Conservation (phyloP, 1,140 invertebrate genomes). For the Zophobas morio region DNA sequence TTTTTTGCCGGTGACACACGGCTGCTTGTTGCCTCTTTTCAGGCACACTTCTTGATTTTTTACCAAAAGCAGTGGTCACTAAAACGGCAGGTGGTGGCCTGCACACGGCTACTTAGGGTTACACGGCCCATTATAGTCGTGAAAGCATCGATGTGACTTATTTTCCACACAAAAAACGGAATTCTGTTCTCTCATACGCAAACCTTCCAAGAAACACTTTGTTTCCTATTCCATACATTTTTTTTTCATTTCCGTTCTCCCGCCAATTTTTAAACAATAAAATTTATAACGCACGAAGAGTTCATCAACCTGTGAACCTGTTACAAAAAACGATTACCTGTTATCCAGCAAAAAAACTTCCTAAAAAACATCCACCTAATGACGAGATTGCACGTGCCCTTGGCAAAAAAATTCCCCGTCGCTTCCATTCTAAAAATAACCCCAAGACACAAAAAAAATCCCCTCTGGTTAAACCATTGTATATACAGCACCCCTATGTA, state of each 20-base stretch:
- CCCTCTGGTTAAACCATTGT: conserved; percentile 21
- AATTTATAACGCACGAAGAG: background rate
- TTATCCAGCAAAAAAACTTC: conserved; percentile 15
- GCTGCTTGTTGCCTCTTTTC: background rate
- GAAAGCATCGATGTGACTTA: conserved; percentile 33
- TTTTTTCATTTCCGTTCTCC: no score
- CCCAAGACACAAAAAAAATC: conserved; percentile 35
- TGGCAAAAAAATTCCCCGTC: conserved; percentile 42
- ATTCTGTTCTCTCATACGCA: background rate
- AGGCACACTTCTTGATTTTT: conserved; percentile 33
- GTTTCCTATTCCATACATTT: no score
- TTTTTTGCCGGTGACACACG: background rate
- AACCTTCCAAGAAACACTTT: background rate
- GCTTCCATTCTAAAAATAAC: conserved; percentile 26
- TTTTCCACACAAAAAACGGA: background rate
- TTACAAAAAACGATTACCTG: conserved; percentile 29
- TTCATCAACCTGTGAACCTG: conserved; percentile 20
- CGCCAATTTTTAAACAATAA: background rate
- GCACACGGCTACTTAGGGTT: conserved; percentile 42
- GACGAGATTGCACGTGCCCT: conserved; percentile 38
- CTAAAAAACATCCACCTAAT: conserved; percentile 27
- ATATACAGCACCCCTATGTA: conserved; percentile 50
- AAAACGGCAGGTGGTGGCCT: conserved; percentile 36
- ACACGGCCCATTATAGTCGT: conserved; percentile 33
- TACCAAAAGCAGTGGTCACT: conserved; percentile 23